These are phyloP conservation scores for Tigriopus japonicus DNA, from an alignment of 1,140 invertebrate genomes.

Conservation along the genomic window DNA sequence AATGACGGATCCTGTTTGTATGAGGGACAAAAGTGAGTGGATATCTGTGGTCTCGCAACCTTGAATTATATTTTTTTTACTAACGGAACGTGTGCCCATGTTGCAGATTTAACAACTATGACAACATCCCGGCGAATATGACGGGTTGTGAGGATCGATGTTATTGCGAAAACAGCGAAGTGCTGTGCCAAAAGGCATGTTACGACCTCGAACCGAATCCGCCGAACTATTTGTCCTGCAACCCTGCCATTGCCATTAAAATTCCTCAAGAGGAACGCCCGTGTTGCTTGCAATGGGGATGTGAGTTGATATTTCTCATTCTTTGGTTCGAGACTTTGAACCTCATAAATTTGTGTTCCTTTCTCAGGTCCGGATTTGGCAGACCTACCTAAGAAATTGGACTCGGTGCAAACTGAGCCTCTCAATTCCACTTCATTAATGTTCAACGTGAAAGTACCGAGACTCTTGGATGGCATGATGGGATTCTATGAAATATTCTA, in stretches of 20 bases:
- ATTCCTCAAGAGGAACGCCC: constrained; percentile 45
- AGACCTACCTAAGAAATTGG: not conserved
- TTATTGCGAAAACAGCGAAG: constrained; percentile 62
- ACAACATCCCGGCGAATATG: constrained; percentile 42
- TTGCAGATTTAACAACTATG: constrained; percentile 32
- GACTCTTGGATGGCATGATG: not conserved
- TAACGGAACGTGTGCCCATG: not conserved
- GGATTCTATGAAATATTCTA: not conserved
- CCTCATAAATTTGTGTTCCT: not conserved
- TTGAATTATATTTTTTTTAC: not conserved
- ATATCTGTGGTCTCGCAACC: too few species aligned
- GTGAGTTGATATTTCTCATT: constrained; percentile 7
- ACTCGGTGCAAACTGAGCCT: not conserved
- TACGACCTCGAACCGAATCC: constrained; percentile 47
- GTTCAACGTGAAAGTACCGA: not conserved
- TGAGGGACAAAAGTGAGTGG: constrained; percentile 27
- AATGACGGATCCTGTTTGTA: constrained; percentile 44
- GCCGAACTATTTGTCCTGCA: constrained; percentile 47
- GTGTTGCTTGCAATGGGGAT: constrained; percentile 37
- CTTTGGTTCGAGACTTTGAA: constrained; percentile 1
- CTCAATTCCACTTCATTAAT: not conserved
- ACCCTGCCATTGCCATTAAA: constrained; percentile 38
- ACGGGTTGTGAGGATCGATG: constrained; percentile 63
- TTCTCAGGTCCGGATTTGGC: not conserved
- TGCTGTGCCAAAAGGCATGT: constrained; percentile 60